These are phyloP conservation scores for Beroe forskalii DNA, from an alignment of 37 sponge, comb jelly and placozoan genomes.

Conservation along the genomic window DNA sequence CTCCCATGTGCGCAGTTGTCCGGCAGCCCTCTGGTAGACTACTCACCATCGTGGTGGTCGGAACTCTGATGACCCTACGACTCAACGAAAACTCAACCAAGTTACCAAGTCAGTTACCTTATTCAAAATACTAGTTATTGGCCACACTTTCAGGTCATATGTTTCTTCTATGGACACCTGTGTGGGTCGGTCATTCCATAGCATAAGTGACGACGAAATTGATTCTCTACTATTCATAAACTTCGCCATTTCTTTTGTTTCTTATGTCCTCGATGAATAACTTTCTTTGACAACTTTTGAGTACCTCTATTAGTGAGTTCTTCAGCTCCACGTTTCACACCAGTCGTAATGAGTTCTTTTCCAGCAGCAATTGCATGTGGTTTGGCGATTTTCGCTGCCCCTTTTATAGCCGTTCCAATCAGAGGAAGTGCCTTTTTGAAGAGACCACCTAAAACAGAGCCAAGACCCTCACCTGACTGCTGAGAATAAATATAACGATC, in stretches of 20 bases:
- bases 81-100: too few species aligned
- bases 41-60: too few species aligned
- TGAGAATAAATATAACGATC: not conserved
- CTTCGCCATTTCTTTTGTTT: conserved; percentile 5
- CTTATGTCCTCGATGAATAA: not conserved
- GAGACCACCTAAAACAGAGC: not conserved
- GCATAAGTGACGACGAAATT: not conserved
- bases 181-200: conserved; percentile 24
- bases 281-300: too few species aligned
- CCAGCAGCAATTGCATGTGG: conserved; percentile 16
- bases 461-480: conserved; percentile 4
- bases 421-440: not conserved
- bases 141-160: conserved; percentile 5
- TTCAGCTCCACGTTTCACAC: not conserved
- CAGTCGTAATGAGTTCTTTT: not conserved
- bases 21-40: too few species aligned
- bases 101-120: too few species aligned
- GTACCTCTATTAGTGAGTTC: not conserved
- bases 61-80: too few species aligned
- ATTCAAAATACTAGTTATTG: not conserved
- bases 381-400: not conserved
- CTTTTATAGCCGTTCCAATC: conserved; percentile 30
- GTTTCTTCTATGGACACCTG: too few species aligned
- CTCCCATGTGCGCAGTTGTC: too few species aligned
- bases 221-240: conserved; percentile 8